A percentile compares a stretch with the other conserved stretches of the same genome.
These are phyloP conservation scores for Zalophus californianus DNA, from an alignment of 2,797 vertebrate species.

Conservation along the genomic window DNA sequence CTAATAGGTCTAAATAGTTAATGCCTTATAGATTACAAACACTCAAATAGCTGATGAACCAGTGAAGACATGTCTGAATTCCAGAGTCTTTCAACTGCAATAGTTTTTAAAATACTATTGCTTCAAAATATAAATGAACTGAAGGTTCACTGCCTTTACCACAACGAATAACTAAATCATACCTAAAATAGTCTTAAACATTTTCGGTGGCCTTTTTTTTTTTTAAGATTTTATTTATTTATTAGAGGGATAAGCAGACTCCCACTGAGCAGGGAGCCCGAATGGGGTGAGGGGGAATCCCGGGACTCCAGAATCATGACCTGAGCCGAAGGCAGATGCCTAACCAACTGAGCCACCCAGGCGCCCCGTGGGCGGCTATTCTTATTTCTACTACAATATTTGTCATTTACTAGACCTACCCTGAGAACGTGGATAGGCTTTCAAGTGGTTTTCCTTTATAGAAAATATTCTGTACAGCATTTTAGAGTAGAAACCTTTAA, in stretches of 20 bases:
- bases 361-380: not conserved
- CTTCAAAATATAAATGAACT: constrained; percentile 49
- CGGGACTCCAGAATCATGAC: no score
- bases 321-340: no score
- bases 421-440: not conserved
- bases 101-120: not conserved
- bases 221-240: no score
- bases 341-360: no score
- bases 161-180: not conserved
- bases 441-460: constrained; percentile 44
- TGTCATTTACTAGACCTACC: not conserved
- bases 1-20: not conserved
- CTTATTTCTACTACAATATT: not conserved
- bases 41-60: constrained; percentile 6
- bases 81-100: not conserved
- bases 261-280: no score
- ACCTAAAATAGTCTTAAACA: constrained; percentile 31
- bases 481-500: constrained; percentile 36
- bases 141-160: constrained; percentile 38
- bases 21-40: not conserved
- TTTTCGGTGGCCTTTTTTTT: not conserved
- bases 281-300: no score
- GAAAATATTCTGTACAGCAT: constrained; percentile 17
- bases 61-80: not conserved
- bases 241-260: no score